phyloP scores from a whole-genome alignment of 2,797 vertebrate species.

The Alectoris magna region DNA sequence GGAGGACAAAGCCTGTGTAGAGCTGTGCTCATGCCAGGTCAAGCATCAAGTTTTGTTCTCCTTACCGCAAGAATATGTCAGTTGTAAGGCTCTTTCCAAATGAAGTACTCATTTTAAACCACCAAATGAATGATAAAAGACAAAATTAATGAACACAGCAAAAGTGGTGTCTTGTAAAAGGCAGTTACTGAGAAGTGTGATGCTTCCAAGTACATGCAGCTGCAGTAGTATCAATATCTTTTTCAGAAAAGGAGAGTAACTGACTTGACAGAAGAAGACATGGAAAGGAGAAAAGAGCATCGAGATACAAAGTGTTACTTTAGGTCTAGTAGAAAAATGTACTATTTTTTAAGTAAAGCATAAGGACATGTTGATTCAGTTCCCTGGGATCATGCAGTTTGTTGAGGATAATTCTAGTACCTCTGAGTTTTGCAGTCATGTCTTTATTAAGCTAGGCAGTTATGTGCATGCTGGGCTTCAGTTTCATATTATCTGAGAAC shows the following conservation, averaged over 20 bases:
- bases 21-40: background rate
- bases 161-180: background rate
- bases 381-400: background rate
- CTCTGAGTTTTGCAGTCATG: accelerated
- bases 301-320: background rate
- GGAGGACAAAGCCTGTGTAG: background rate
- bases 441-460: background rate
- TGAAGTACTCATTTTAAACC: background rate
- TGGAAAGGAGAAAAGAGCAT: background rate
- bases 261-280: background rate
- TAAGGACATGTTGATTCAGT: background rate
- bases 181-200: background rate
- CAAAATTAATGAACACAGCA: background rate
- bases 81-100: background rate
- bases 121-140: background rate
- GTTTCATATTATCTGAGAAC: background rate
- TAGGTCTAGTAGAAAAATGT: background rate
- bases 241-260: background rate
- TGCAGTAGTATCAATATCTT: accelerated
- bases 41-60: background rate
- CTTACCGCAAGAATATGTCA: background rate
- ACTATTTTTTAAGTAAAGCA: background rate
- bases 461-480: background rate
- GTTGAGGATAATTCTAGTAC: background rate
- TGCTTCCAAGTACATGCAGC: background rate